Evolutionary conservation across 2,888 invertebrate species (phyloP).

Genomic region (Dasypogon diadema): DNA sequence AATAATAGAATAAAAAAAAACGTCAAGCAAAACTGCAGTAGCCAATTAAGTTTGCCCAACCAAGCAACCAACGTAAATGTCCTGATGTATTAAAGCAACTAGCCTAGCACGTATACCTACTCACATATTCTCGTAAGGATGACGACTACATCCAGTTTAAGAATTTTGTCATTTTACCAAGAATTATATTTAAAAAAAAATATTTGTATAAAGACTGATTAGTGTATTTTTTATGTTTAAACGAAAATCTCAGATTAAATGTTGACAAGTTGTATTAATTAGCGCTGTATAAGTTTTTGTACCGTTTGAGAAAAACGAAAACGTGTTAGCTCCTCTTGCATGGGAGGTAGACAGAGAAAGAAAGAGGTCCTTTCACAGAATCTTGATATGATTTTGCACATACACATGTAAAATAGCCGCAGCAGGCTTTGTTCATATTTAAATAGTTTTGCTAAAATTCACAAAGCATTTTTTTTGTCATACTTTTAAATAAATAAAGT

Average conservation of each 20-base stretch:
- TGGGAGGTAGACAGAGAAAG: too few relatives aligned
- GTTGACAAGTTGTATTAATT: not conserved
- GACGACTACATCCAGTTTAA: conserved; percentile 24
- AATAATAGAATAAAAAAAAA: conserved; percentile 23
- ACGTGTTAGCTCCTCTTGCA: too few relatives aligned
- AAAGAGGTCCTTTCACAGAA: not conserved
- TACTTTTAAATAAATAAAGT: not conserved
- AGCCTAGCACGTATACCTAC: conserved; percentile 11
- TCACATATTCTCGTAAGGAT: conserved; percentile 25
- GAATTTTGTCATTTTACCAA: conserved; percentile 24
- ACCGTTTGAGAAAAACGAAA: not conserved
- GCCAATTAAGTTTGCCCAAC: conserved; percentile 16
- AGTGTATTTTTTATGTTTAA: conserved; percentile 38
- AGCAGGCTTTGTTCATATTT: not conserved
- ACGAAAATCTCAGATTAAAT: not conserved
- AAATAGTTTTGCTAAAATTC: not conserved
- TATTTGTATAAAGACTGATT: conserved; percentile 54
- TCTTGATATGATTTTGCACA: not conserved
- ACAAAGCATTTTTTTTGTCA: not conserved
- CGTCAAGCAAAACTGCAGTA: too few relatives aligned
- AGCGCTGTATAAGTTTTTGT: not conserved
- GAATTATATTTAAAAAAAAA: conserved; percentile 23
- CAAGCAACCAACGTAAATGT: not conserved
- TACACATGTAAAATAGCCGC: not conserved
- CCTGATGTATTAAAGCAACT: conserved; percentile 9